Base-by-base conservation (phyloP, 2,888 invertebrate species). In the Notocelia uddmanniana region DNA sequence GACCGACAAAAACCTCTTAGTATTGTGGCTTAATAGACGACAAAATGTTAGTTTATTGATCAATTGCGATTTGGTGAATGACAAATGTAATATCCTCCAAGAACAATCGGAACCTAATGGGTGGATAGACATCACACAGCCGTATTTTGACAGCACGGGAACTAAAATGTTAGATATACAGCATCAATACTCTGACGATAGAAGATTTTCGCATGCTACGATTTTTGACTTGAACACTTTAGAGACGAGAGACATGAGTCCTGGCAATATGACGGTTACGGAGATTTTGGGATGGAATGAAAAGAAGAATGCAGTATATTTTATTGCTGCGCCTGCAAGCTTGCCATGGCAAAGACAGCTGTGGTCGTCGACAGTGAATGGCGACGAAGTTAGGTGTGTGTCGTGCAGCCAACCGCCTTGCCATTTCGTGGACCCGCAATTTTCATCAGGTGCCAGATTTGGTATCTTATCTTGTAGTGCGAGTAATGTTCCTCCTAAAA, bases 1-100 rank as follows among this genome's bases (percentile, higher is more conserved):
- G 18, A 95, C 95, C 26, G 94, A 95, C 67, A 88, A 94, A 0
- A 94, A 95, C 34, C 84, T 98, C 0, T 89, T 96, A 0, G 96
- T 97, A 0, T 94, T 97, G 6, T 98, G 98, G 96, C 92, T 97
- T 69, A 98, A 98, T 86, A 95, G 99, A 67, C 95, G 97, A 26
- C 99, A 99, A 88, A 98, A 96, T 83, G 80, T 95, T 64, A 94
- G 95, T 45, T 88, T 95, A 23, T 81, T 96, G 54, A 93, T 95
- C 15, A 89, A 95, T 31, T 97, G 97, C 82, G 88, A 94, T 68
- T 75, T 93, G 19, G 81, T 79, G 26, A 80, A 81, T 50, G 88
- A 92, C 68, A 89, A 89, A 76, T 94, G 94, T 77, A 89, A 84
- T 62, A 87, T 91, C 59, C 79, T 92, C 0, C 81, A 91, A 84